Base-by-base conservation (phyloP, 2,797 vertebrate genomes). In the Schizopygopsis malacanthus region DNA sequence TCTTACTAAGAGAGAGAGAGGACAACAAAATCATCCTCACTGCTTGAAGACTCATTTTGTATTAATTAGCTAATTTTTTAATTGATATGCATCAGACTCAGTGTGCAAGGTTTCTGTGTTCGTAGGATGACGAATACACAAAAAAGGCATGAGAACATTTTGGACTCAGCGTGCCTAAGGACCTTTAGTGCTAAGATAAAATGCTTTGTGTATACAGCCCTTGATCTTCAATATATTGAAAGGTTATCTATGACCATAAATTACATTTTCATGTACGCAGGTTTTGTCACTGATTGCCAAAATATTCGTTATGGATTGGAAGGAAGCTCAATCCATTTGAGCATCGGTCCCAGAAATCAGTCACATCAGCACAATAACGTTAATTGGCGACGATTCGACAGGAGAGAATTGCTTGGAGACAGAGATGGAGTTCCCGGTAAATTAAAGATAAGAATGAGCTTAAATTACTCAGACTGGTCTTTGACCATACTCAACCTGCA, bases 401-500 rank as follows among this genome's bases (percentile, higher is more conserved):
- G n/a, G 16, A 1, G 7, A 20, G 4, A 4, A 0, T 6, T 11
- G 2, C 56, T 79, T 18, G 15, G 22, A 28, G 1, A 18, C 16
- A 6, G 0, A 11, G 1, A 11, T 0, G 5, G 16, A 18, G 39
- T 79, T 79, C 0, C 1, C n/a, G 3, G 10, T 20, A 1, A 0
- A 1, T 45, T 2, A 1, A 0, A 25, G 0, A 39, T 0, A 92
- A 80, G 78, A 75, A 90, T 67, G 0, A 15, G 4, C 0, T 25
- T 90, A 33, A 47, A 1, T 25, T 2, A 0, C 4, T 18, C 4
- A 0, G 0, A 89, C 75, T 73, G 0, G 9, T 5, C 45, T 81
- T 2, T 94, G 81, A 93, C 91, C 59, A 82, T 94, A 7, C 83
- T 71, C 0, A 20, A 88, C 0, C 65, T 94, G 28, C 85, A 0